A percentile compares a stretch with the other conserved stretches of the same genome.
phyloP scores from a whole-genome alignment of 2,888 invertebrate genomes.

The Cynaeus angustus region DNA sequence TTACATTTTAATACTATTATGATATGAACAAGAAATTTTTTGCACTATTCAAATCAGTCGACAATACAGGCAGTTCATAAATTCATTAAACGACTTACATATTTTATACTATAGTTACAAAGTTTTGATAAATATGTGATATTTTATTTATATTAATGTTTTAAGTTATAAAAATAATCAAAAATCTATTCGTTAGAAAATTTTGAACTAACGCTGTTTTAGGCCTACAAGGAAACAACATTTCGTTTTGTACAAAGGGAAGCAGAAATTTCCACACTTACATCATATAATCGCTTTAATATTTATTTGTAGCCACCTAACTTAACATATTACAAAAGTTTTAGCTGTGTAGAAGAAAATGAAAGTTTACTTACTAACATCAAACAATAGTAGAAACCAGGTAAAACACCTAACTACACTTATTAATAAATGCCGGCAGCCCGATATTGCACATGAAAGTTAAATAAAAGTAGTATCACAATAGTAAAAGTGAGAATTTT shows the following conservation, averaged over 20 bases:
- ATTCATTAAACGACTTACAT: slow-evolving; percentile 19
- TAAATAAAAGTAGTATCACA: slow-evolving; percentile 19
- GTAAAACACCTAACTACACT: not conserved
- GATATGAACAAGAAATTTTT: slow-evolving; percentile 52
- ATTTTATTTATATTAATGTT: slow-evolving; percentile 12
- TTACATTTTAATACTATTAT: slow-evolving; percentile 50
- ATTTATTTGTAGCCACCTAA: not conserved
- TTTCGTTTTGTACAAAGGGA: slow-evolving; percentile 48
- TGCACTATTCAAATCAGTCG: slow-evolving; percentile 54
- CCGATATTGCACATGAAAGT: slow-evolving; percentile 12
- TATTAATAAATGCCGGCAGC: slow-evolving; percentile 8
- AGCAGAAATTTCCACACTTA: slow-evolving; percentile 29
- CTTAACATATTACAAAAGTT: not conserved
- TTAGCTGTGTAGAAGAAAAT: not conserved
- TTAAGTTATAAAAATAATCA: slow-evolving; percentile 30
- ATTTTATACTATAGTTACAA: not conserved
- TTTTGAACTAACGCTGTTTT: slow-evolving; percentile 36
- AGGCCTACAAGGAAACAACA: slow-evolving; percentile 48
- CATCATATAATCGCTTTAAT: slow-evolving; percentile 24
- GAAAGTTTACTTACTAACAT: not conserved
- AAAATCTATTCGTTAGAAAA: slow-evolving; percentile 28
- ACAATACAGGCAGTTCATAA: slow-evolving; percentile 50
- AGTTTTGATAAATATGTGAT: not conserved
- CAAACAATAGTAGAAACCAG: not conserved
- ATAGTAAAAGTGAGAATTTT: slow-evolving; percentile 6